Evolutionary conservation across 92 coral and sea anemone genomes (phyloP).

Genomic region (Micromussa lordhowensis): DNA sequence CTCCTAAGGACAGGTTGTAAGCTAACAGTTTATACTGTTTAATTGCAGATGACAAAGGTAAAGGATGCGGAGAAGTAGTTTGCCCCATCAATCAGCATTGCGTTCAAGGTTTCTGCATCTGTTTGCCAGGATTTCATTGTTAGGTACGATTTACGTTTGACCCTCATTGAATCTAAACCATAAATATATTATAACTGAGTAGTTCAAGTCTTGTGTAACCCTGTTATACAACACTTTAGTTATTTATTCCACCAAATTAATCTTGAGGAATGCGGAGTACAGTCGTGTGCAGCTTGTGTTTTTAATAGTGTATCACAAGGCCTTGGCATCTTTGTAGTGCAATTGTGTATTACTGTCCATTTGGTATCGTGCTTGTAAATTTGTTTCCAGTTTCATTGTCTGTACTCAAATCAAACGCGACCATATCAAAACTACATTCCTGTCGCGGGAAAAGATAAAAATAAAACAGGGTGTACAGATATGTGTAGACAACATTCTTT

Average conservation of each 20-base stretch:
- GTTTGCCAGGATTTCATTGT: constrained; percentile 48
- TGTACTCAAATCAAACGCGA: not conserved
- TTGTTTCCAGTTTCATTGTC: not conserved
- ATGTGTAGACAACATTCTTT: not conserved
- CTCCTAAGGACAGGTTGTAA: not conserved
- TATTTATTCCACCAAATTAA: too few species aligned
- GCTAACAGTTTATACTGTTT: not conserved
- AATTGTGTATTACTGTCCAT: not conserved
- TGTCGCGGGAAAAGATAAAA: not conserved
- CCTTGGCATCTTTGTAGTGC: not conserved
- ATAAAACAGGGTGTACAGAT: not conserved
- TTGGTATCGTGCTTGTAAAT: not conserved
- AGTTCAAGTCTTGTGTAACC: too few species aligned
- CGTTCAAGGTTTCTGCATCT: constrained; percentile 31
- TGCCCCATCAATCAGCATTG: constrained; percentile 48
- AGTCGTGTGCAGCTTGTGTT: not conserved
- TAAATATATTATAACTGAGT: not conserved
- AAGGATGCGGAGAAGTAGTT: constrained; percentile 20
- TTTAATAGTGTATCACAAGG: not conserved
- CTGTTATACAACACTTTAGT: too few species aligned
- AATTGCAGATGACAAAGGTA: constrained; percentile 12
- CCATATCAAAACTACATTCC: not conserved
- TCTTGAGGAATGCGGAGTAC: not conserved
- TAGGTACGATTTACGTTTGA: not conserved
- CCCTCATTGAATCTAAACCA: not conserved